phyloP scores from a whole-genome alignment of 1,140 invertebrate species.

The Bactericera cockerelli region DNA sequence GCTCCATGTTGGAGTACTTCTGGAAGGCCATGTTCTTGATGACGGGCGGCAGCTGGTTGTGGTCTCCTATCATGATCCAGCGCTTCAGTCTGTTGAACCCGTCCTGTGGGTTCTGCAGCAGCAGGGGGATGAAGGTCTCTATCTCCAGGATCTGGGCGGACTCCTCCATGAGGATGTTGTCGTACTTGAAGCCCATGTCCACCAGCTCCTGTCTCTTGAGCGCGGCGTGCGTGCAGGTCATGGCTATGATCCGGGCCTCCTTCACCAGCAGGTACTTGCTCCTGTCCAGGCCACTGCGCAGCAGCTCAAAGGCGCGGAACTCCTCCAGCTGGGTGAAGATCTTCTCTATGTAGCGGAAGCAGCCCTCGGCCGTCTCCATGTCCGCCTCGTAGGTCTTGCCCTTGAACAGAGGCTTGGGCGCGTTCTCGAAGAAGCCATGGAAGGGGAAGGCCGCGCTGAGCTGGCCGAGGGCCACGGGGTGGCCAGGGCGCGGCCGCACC shows the following conservation, averaged over 20 bases:
- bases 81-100: constrained; percentile 90
- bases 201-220: constrained; percentile 92
- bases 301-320: constrained; percentile 92
- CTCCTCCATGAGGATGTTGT: constrained; percentile 99
- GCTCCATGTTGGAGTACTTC: constrained; percentile 99
- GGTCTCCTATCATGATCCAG: constrained; percentile 99
- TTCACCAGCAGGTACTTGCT: constrained; percentile 94
- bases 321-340: constrained; percentile 97
- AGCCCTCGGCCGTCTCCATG: constrained; percentile 79
- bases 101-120: constrained; percentile 94
- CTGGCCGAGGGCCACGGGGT: constrained; percentile 29
- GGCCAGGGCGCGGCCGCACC: constrained; percentile 36
- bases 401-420: constrained; percentile 84
- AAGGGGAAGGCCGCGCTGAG: constrained; percentile 79
- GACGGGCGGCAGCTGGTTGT: constrained; percentile 96
- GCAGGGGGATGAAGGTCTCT: constrained; percentile 95
- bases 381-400: constrained; percentile 66
- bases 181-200: constrained; percentile 90
- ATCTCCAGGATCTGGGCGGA: constrained; percentile 98
- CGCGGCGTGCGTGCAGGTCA: constrained; percentile 99
- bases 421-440: constrained; percentile 75
- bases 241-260: constrained; percentile 99
- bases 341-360: constrained; percentile 86
- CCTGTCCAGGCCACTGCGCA: constrained; percentile 85
- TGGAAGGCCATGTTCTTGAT: constrained; percentile 99